Conservation (phyloP, 1,140 invertebrate species). For the Ips nitidus region DNA sequence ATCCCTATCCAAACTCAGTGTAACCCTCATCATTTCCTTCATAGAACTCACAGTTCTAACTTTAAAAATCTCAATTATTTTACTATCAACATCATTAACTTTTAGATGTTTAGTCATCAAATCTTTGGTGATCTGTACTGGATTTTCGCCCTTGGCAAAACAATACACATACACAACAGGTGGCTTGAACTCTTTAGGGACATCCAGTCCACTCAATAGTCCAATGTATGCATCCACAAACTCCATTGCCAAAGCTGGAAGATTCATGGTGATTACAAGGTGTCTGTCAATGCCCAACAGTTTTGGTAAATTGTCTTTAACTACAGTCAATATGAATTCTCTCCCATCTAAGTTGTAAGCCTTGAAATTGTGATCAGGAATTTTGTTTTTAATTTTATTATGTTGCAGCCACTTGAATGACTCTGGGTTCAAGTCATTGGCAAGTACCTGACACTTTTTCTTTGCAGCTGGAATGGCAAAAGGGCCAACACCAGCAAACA, state of each 20-base stretch:
- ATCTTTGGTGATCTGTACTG: constrained; percentile 58
- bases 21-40: constrained; percentile 91
- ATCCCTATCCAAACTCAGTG: constrained; percentile 65
- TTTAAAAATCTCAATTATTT: constrained; percentile 65
- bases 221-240: constrained; percentile 81
- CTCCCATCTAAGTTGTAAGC: constrained; percentile 85
- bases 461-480: constrained; percentile 88
- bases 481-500: constrained; percentile 95
- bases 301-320: constrained; percentile 64
- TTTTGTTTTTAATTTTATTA: constrained; percentile 83
- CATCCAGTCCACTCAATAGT: constrained; percentile 59
- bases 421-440: constrained; percentile 96
- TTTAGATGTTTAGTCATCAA: constrained; percentile 69
- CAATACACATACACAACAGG: constrained; percentile 75
- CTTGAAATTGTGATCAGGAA: constrained; percentile 58
- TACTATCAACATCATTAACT: constrained; percentile 53
- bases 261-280: constrained; percentile 90
- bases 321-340: constrained; percentile 75
- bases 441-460: constrained; percentile 74
- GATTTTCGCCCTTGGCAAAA: constrained; percentile 70
- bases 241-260: constrained; percentile 87
- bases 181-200: constrained; percentile 49
- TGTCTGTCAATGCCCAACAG: constrained; percentile 51
- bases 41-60: constrained; percentile 90
- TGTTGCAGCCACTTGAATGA: constrained; percentile 82